phyloP scores from a whole-genome alignment of 1,140 invertebrate species.

The Venustaconcha ellipsiformis region DNA sequence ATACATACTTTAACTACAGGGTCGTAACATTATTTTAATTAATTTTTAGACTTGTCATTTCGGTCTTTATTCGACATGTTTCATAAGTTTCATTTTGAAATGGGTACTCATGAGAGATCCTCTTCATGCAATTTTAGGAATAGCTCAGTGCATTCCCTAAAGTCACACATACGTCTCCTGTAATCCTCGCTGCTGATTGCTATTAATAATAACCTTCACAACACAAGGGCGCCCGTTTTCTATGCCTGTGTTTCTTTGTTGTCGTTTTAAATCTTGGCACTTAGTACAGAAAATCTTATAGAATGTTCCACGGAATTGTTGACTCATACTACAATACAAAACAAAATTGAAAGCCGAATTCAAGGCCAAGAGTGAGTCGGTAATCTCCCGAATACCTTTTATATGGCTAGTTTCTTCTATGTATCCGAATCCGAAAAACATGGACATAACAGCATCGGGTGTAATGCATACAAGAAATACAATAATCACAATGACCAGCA shows the following conservation, averaged over 20 bases:
- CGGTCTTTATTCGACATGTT: no score
- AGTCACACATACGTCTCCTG: no score
- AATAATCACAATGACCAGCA: constrained; percentile 82
- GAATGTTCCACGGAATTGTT: constrained; percentile 74
- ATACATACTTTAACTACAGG: no score
- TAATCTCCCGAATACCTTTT: constrained; percentile 78
- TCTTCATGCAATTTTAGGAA: no score
- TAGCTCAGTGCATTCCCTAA: no score
- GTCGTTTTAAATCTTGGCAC: neutral
- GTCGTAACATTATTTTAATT: no score
- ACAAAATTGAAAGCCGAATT: constrained; percentile 83
- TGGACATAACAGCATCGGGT: constrained; percentile 78
- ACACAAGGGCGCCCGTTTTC: no score
- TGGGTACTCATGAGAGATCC: no score
- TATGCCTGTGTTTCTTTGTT: neutral
- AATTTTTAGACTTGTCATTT: no score
- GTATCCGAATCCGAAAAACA: constrained; percentile 65
- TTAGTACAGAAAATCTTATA: constrained; percentile 56
- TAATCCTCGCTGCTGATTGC: no score
- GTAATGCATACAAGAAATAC: constrained; percentile 82
- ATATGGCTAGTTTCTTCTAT: constrained; percentile 68
- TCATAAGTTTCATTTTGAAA: no score
- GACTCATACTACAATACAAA: constrained; percentile 81
- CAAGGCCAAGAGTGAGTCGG: constrained; percentile 80
- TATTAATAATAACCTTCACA: no score